Evolutionary conservation across 2,113 vertebrate genomes (phyloP), one percentile per base, ranked within the genome.

Genomic region (Parotia lawesii): DNA sequence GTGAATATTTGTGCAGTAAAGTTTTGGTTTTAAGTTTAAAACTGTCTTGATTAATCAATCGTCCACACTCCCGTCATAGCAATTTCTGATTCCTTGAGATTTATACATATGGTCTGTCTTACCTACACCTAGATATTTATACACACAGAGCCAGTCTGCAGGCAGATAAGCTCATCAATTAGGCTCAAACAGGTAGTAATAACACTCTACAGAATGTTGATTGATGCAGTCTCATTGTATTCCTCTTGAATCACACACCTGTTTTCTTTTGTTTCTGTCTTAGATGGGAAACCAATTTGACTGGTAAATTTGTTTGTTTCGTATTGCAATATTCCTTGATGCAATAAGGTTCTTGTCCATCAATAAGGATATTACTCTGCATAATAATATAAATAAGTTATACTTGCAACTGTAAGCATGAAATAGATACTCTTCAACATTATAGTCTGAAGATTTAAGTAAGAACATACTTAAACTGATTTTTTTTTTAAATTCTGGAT

Each of bases 1-100:
- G 35, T 69, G 10, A 75, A 37, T 89, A 87, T 87, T 38, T 91
- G 48, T 88, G 14, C 67, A 96, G 90, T 96, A 96, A 96, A 96
- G 64, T 69, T 82, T 85, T 89, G 51, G 1, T 95, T 91, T 58
- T 79, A 87, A 88, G 75, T 92, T 91, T 89, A 37, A 93, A 91
- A 70, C 29, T 83, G 75, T 66, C 54, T 74, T 80, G 67, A 56
- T 94, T 62, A 42, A 96, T 95, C 54, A 66, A 31, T 93, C 2
- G 8, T 87, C 44, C 13, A 40, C 28, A 18, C 8, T 85, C 81
- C 12, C 0, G 0, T 42, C 31, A 28, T 1, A 62, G 45, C 20
- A 66, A n/a, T 42, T 76, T 70, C 74, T 62, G 21, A 28, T 80
- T 80, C 38, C 21, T 29, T 77, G 38, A 62, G 35, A 66, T 70